These are phyloP conservation scores for Pherbina coryleti DNA, from an alignment of 2,888 invertebrate genomes.

Conservation along the genomic window DNA sequence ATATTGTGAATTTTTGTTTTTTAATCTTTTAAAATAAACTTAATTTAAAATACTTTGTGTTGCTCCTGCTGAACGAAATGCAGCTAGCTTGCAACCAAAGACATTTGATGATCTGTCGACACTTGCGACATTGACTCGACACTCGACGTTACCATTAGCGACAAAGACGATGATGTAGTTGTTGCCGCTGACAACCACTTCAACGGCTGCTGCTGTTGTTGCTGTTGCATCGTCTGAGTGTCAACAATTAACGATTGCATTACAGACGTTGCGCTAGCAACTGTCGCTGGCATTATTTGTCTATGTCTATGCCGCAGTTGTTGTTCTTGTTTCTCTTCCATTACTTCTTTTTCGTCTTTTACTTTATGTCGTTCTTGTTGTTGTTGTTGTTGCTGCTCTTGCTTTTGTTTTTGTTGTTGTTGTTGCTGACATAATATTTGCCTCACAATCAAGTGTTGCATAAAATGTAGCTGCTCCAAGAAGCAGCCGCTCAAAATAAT, in stretches of 20 bases:
- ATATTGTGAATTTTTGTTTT: constrained; percentile 11
- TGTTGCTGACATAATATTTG: constrained; percentile 38
- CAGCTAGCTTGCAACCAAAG: constrained; percentile 59
- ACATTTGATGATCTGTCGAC: constrained; percentile 27
- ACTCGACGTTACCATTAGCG: constrained; percentile 4
- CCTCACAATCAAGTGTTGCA: constrained; percentile 27
- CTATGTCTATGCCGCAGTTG: constrained; percentile 12
- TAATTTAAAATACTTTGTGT: constrained; percentile 23
- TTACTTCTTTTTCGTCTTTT: not conserved
- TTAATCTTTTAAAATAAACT: constrained; percentile 44
- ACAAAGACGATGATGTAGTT: not conserved
- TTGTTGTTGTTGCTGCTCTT: not conserved
- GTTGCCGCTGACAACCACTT: not conserved
- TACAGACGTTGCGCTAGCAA: constrained; percentile 33
- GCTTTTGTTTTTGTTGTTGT: constrained; percentile 42
- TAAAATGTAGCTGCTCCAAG: constrained; percentile 47
- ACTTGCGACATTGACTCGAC: constrained; percentile 18
- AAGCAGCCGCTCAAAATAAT: constrained; percentile 55
- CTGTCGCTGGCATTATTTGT: constrained; percentile 31
- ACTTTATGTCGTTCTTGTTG: constrained; percentile 2
- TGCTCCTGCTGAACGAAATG: constrained; percentile 49
- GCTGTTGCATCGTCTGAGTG: constrained; percentile 14
- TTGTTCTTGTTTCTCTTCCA: not conserved
- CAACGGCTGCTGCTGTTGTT: constrained; percentile 8
- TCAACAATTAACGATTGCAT: constrained; percentile 10